Base-by-base conservation (phyloP, 2,888 invertebrate genomes). In the Graphium colonna region DNA sequence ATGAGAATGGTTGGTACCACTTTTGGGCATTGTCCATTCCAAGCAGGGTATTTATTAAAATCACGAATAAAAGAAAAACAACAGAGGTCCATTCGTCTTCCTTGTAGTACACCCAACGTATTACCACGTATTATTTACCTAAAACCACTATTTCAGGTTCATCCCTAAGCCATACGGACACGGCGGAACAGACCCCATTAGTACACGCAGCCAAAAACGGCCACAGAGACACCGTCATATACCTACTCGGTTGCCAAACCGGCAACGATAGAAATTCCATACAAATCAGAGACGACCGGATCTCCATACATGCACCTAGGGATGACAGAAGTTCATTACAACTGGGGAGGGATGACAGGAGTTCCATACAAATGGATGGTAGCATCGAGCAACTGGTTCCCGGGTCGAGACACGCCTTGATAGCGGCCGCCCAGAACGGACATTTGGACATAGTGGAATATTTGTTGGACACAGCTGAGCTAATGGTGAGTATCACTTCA, bases 201-300 rank as follows among this genome's bases (percentile, higher is more conserved):
- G 96, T 97, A 0, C 97, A 98, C 76, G 98, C 98, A 1, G 96
- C 98, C 0, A 92, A 95, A 63, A 95, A 95, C 68, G 97, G 97
- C 0, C 95, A 95, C 69, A 83, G 96, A 36, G 95, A 96, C 59
- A 95, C 97, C 1, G 95, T 98, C 0, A 95, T 95, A 36, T 96
- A 97, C 73, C 90, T 98, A 16, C 87, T 98, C 17, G 96, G 97
- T 15, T 97, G 96, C 73, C 88, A 88, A 58, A 77, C 82, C 1
- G 85, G 85, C 0, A 13, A 39, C 12, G 53, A 38, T 9, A 9
- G 10, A 7, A 4, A 28, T 28, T 8, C 28, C 9, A 9, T 10
- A 9, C 33, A 9, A 10, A n/a, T 9, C 3, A 3, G 9, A 10
- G 28, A 28, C n/a, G n/a, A n/a, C n/a, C n/a, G n/a, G n/a, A n/a